These are phyloP conservation scores for Boloria euphrosyne DNA, from an alignment of 2,888 invertebrate species.

Conservation along the genomic window DNA sequence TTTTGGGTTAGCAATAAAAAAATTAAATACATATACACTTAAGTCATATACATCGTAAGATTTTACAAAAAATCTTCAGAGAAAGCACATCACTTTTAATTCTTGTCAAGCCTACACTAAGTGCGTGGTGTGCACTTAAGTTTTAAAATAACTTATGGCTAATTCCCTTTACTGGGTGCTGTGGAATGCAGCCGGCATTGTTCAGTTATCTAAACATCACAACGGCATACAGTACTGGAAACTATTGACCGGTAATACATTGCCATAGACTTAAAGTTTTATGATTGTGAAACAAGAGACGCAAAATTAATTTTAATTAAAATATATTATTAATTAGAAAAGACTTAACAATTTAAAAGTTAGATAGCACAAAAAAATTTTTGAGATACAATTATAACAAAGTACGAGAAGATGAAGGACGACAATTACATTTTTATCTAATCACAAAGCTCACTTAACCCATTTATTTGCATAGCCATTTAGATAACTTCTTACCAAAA, in stretches of 20 bases:
- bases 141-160: conserved; percentile 66
- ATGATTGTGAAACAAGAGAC: not conserved
- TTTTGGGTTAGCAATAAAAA: not conserved
- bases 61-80: not conserved
- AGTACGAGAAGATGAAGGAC: not conserved
- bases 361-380: not conserved
- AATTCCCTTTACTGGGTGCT: conserved; percentile 58
- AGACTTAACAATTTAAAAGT: no score
- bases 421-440: not conserved
- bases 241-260: conserved; percentile 39
- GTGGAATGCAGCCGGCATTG: conserved; percentile 64
- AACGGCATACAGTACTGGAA: conserved; percentile 42
- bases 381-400: not conserved
- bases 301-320: not conserved
- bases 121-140: conserved; percentile 41
- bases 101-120: conserved; percentile 12
- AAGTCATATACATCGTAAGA: not conserved
- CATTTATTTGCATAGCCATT: conserved; percentile 4
- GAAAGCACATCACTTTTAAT: conserved; percentile 11
- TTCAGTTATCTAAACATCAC: conserved; percentile 70
- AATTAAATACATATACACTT: no score
- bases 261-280: conserved; percentile 24
- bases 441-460: not conserved
- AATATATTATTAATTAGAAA: no score
- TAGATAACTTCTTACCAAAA: not conserved